Conservation (phyloP, 2,888 invertebrate species). For the Platycheirus albimanus region DNA sequence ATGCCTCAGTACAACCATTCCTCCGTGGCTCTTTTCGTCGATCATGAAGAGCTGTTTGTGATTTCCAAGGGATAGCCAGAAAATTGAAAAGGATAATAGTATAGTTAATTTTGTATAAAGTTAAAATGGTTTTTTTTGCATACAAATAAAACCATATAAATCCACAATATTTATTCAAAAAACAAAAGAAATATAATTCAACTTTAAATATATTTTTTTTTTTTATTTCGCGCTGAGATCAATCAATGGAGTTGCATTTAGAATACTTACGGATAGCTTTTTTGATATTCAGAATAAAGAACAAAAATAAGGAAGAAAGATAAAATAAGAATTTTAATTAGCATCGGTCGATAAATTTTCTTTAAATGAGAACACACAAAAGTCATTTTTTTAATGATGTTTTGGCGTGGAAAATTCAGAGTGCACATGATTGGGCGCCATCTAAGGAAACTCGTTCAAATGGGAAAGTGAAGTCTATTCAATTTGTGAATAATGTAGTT, state of each 20-base stretch:
- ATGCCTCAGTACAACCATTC: constrained; percentile 84
- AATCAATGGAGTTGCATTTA: no score
- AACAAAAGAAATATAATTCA: neutral
- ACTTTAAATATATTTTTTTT: no score
- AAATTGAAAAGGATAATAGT: constrained; percentile 45
- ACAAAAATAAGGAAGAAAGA: constrained; percentile 22
- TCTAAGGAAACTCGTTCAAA: constrained; percentile 2
- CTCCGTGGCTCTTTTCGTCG: constrained; percentile 85
- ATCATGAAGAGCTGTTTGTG: constrained; percentile 82
- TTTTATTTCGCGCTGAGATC: no score
- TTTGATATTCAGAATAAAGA: constrained; percentile 11
- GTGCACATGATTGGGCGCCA: constrained; percentile 17
- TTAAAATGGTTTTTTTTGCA: constrained; percentile 1
- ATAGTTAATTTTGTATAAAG: constrained; percentile 46
- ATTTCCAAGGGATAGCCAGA: constrained; percentile 26
- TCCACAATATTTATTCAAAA: no score
- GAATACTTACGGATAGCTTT: constrained; percentile 68
- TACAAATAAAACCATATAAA: neutral
- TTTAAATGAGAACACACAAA: no score
- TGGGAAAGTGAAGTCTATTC: constrained; percentile 5
- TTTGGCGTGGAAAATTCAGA: neutral
- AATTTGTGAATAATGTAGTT: neutral
- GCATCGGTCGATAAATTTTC: constrained; percentile 26
- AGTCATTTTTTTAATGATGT: no score
- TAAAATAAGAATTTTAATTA: constrained; percentile 51